phyloP scores from a whole-genome alignment of 2,888 invertebrate species.

The Hirtodrosophila cameraria region DNA sequence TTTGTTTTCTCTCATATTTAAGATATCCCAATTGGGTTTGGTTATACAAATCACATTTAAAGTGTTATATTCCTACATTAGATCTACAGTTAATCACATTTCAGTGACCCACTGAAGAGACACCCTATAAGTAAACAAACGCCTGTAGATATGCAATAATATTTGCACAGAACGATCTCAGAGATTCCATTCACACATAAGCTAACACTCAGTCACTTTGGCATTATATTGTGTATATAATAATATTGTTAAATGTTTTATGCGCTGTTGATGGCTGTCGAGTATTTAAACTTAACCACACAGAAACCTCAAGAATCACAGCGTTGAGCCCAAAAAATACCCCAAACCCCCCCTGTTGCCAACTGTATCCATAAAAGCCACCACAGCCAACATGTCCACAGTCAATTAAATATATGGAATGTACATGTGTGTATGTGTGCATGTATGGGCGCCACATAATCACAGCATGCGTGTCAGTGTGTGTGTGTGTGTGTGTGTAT shows the following conservation, averaged over 20 bases:
- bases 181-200: conserved; percentile 25
- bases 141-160: conserved; percentile 65
- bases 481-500: conserved; percentile 52
- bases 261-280: conserved; percentile 78
- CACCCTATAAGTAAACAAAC: conserved; percentile 6
- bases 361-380: too few relatives aligned
- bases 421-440: conserved; percentile 17
- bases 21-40: neutral
- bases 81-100: too few relatives aligned
- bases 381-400: conserved; percentile 70
- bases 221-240: conserved; percentile 48
- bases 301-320: conserved; percentile 78
- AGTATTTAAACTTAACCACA: conserved; percentile 79
- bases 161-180: conserved; percentile 28
- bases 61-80: too few relatives aligned
- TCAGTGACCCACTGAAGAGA: neutral
- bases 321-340: conserved; percentile 47
- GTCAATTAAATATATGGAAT: conserved; percentile 70
- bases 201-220: conserved; percentile 28
- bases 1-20: too few relatives aligned
- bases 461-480: conserved; percentile 54
- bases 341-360: conserved; percentile 21
- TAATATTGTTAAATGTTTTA: conserved; percentile 76
- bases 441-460: conserved; percentile 60
- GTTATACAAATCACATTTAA: neutral